Evolutionary conservation across 2,113 vertebrate genomes (phyloP).

Genomic region (Nettapus auritus): DNA sequence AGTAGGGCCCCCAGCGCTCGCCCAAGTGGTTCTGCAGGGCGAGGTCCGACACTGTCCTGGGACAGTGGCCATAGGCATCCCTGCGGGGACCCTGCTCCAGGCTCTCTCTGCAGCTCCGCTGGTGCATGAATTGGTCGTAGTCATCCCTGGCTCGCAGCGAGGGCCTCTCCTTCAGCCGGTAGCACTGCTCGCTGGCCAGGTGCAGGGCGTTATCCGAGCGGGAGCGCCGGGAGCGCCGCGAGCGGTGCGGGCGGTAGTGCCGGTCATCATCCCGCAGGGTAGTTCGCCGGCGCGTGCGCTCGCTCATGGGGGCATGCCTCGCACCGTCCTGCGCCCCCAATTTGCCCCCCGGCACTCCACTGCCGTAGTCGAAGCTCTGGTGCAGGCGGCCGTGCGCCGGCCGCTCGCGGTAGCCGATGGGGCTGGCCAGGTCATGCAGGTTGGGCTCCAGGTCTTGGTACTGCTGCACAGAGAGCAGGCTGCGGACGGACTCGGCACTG

Average conservation of each 20-base stretch:
- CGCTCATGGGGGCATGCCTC: conserved; percentile 87
- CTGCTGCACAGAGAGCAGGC: conserved; percentile 85
- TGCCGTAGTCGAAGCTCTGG: conserved; percentile 91
- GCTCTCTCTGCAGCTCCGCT: conserved; percentile 83
- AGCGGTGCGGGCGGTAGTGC: conserved; percentile 85
- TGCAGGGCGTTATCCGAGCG: conserved; percentile 97
- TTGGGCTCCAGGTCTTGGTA: conserved; percentile 89
- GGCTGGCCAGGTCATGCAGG: conserved; percentile 80
- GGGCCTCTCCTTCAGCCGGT: conserved; percentile 83
- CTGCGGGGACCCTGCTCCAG: conserved; percentile 82
- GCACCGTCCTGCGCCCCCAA: conserved; percentile 80
- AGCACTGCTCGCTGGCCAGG: conserved; percentile 86
- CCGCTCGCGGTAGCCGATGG: conserved; percentile 83
- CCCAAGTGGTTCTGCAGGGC: conserved; percentile 92
- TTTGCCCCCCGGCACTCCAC: conserved; percentile 82
- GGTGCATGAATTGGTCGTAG: conserved; percentile 89
- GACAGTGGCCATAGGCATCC: conserved; percentile 89
- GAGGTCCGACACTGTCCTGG: conserved; percentile 94
- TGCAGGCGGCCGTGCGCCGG: conserved; percentile 78
- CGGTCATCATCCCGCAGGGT: conserved; percentile 79
- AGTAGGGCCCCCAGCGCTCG: conserved; percentile 86
- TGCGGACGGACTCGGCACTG: conserved; percentile 93
- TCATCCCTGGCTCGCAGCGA: conserved; percentile 87
- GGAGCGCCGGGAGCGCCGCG: conserved; percentile 88
- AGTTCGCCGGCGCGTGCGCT: conserved; percentile 83